These are phyloP conservation scores for Pyrgus malvae DNA, from an alignment of 2,888 invertebrate species.

Conservation along the genomic window DNA sequence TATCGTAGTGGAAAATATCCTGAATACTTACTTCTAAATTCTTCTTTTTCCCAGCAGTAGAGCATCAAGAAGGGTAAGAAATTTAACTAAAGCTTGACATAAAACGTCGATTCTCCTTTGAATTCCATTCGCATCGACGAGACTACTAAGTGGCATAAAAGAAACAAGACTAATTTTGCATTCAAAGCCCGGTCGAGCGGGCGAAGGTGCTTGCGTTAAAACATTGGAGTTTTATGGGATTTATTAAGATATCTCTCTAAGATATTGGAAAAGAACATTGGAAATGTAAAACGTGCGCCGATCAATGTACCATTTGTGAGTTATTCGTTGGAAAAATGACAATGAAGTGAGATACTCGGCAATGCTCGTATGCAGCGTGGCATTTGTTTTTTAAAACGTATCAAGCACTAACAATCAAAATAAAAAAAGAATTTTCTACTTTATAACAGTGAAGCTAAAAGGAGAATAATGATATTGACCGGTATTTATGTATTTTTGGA, in stretches of 20 bases:
- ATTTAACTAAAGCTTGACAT: constrained; percentile 40
- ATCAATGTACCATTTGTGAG: background rate
- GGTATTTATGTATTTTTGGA: no score
- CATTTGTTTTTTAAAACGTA: no score
- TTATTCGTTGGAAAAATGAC: constrained; percentile 15
- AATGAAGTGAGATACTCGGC: constrained; percentile 22
- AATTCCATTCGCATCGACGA: constrained; percentile 68
- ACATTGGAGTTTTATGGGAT: constrained; percentile 79
- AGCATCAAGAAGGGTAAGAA: no score
- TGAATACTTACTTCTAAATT: no score
- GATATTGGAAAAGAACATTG: constrained; percentile 65
- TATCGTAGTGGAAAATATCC: no score
- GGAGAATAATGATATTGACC: no score
- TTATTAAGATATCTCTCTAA: constrained; percentile 74
- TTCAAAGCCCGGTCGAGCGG: constrained; percentile 72
- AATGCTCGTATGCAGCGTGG: background rate
- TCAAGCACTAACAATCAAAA: no score
- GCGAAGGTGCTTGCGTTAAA: constrained; percentile 76
- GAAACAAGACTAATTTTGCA: constrained; percentile 79
- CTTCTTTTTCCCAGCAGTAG: no score
- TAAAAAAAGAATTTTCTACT: no score
- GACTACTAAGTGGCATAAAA: constrained; percentile 77
- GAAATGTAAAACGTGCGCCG: constrained; percentile 44
- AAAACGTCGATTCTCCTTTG: constrained; percentile 67
- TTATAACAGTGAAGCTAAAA: no score